Evolutionary conservation across 2,113 vertebrate genomes (phyloP).

Genomic region (Scomber scombrus): DNA sequence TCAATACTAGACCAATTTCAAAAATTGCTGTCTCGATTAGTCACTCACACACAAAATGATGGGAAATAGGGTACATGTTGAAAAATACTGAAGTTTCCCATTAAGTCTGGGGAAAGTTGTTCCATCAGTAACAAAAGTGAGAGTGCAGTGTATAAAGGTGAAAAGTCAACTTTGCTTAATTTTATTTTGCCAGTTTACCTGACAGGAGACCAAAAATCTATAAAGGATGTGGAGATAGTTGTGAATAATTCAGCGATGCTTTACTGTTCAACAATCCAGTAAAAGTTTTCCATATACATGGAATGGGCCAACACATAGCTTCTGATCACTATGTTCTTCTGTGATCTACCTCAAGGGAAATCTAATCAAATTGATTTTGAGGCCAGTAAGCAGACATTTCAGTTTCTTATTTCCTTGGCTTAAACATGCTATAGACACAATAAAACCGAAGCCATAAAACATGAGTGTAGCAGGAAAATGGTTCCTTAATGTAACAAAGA

Average conservation of each 20-base stretch:
- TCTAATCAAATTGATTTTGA: slow-evolving; percentile 35
- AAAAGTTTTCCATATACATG: slow-evolving; percentile 24
- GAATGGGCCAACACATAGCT: not conserved
- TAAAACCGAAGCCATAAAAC: not conserved
- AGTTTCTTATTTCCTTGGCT: not conserved
- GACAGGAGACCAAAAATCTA: slow-evolving; percentile 33
- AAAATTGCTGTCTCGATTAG: too few relatives aligned
- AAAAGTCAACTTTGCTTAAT: slow-evolving; percentile 21
- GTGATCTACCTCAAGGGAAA: slow-evolving; percentile 39
- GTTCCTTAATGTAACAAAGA: not conserved
- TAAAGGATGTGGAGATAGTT: slow-evolving; percentile 1
- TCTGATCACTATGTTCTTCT: slow-evolving; percentile 27
- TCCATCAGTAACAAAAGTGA: not conserved
- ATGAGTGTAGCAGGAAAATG: not conserved
- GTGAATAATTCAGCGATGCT: slow-evolving; percentile 26
- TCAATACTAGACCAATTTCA: too few relatives aligned
- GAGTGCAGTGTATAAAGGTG: not conserved
- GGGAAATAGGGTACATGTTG: too few relatives aligned
- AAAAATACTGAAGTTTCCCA: too few relatives aligned
- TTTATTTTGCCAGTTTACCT: slow-evolving; percentile 41
- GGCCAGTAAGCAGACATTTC: slow-evolving; percentile 9
- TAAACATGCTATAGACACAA: slow-evolving; percentile 10
- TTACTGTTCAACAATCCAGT: slow-evolving; percentile 8
- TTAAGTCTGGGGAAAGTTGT: not conserved
- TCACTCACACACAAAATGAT: too few relatives aligned